Evolutionary conservation across 2,113 vertebrate genomes (phyloP), one percentile per base, ranked within the genome.

Genomic region (Rhizomys pruinosus): DNA sequence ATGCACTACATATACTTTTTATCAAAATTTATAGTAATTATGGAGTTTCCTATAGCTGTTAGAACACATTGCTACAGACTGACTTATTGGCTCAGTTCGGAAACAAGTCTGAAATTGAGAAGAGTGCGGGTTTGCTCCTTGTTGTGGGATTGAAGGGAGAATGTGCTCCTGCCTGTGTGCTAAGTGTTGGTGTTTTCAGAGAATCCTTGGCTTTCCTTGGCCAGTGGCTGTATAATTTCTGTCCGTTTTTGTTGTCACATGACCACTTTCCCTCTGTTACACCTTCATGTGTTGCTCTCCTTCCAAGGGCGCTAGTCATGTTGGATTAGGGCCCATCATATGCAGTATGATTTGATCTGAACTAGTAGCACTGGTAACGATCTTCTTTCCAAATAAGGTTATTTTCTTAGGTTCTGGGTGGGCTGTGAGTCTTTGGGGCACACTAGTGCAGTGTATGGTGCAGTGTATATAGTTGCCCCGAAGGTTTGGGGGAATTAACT

Each of bases 21-120:
- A 39, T 61, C 85, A 68, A 81, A 89, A 89, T n/a, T 15, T 81
- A n/a, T 69, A 52, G 78, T 17, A 59, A 22, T 72, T 72, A 66
- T 82, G 34, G 84, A 71, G 17, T 86, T 84, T 55, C n/a, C 25
- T 61, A 76, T 20, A 57, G n/a, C 4, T 78, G 25, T 22, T 64
- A 55, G 59, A 59, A 92, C 66, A 94, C 87, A 73, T 87, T 64
- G 34, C 47, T 19, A 76, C 5, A 64, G 55, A 87, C 39, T 84
- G 19, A 39, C 17, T 74, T 91, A 73, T 32, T 85, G 29, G 77
- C 25, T 80, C 1, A 37, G 5, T n/a, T 90, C 19, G 71, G 39
- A 44, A 22, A 23, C 89, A 47, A 89, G 55, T n/a, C 64, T 19
- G 23, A 61, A 84, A 90, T 92, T 42, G 57, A 77, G 52, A 32